phyloP scores from a whole-genome alignment of 2,888 invertebrate species.

The Agonopterix alstromeriana region DNA sequence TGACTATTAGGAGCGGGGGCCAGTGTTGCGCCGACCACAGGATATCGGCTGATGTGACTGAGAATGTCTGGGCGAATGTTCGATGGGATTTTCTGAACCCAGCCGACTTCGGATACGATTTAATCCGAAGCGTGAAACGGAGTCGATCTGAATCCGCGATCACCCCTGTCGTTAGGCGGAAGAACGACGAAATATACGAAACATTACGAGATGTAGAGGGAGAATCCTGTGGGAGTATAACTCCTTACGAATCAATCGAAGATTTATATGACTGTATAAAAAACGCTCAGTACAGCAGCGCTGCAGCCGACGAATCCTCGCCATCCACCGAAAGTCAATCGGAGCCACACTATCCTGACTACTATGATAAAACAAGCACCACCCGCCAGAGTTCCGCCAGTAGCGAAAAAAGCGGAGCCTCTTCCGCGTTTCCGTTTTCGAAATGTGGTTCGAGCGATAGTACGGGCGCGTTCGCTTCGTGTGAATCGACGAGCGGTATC shows the following conservation, averaged over 20 bases:
- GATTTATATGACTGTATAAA: conserved; percentile 71
- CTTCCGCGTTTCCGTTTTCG: conserved; percentile 69
- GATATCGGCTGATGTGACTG: conserved; percentile 62
- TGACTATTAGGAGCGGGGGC: conserved; percentile 52
- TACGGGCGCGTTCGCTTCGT: conserved; percentile 62
- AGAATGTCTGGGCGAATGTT: conserved; percentile 70
- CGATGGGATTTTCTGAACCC: conserved; percentile 69
- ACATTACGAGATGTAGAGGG: conserved; percentile 49
- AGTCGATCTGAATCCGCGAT: conserved; percentile 67
- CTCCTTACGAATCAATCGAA: conserved; percentile 71
- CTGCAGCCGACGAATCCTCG: conserved; percentile 56
- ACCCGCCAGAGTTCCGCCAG: conserved; percentile 64
- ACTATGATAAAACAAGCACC: conserved; percentile 57
- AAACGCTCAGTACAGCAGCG: conserved; percentile 58
- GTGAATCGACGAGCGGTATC: conserved; percentile 66
- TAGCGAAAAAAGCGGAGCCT: conserved; percentile 67
- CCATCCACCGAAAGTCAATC: conserved; percentile 62
- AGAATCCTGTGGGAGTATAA: conserved; percentile 66
- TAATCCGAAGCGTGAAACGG: conserved; percentile 59
- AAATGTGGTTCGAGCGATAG: conserved; percentile 71
- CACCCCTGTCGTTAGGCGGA: conserved; percentile 50
- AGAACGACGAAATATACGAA: conserved; percentile 65
- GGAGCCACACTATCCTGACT: conserved; percentile 63
- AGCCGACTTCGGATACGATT: conserved; percentile 65
- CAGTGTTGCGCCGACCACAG: conserved; percentile 68